Base-by-base conservation (phyloP, 1,140 invertebrate genomes). In the Triops cancriformis region DNA sequence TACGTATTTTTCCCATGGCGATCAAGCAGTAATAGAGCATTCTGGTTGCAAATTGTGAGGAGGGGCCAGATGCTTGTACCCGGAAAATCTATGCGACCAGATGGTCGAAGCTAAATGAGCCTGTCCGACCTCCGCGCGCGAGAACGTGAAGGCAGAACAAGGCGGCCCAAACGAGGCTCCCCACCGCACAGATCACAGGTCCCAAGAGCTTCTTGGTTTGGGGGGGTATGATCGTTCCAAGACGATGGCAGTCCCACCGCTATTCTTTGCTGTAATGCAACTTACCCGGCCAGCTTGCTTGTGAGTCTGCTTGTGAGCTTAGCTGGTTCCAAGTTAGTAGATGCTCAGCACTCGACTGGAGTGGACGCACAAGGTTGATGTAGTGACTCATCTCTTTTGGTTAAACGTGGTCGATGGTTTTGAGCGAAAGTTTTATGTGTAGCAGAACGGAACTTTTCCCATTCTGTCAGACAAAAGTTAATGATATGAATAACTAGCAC, bases 141-240 rank as follows among this genome's bases (percentile, higher is more conserved):
- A 64, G 51, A 64, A 64, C 51, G 51, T 18, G 10, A 64, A 64
- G 51, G 51, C 51, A 64, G 51, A 64, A 64, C 51, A 64, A 64
- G 51, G 51, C 14, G 51, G 51, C 51, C 51, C 51, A 64, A 64
- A 64, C 51, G 51, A 64, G 51, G 51, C 51, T 64, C 51, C 51
- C 51, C 51, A 64, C 51, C 51, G 51, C 1, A 64, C 51, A 64
- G 51, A 64, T 64, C 51, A 64, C 51, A 64, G 51, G 31, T 23
- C 51, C 51, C 51, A 64, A 64, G 51, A 64, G 51, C 51, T 64
- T 64, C 51, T 64, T 64, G 51, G 51, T 64, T 64, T 64, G 14
- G 51, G 51, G 31, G 51, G 51, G 51, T 12, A 5, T 64, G 51
- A 64, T 64, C 51, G 51, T 64, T 64, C 51, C 14, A 64, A 64